phyloP scores from a whole-genome alignment of 2,888 invertebrate species.

The Athrips mouffetella region DNA sequence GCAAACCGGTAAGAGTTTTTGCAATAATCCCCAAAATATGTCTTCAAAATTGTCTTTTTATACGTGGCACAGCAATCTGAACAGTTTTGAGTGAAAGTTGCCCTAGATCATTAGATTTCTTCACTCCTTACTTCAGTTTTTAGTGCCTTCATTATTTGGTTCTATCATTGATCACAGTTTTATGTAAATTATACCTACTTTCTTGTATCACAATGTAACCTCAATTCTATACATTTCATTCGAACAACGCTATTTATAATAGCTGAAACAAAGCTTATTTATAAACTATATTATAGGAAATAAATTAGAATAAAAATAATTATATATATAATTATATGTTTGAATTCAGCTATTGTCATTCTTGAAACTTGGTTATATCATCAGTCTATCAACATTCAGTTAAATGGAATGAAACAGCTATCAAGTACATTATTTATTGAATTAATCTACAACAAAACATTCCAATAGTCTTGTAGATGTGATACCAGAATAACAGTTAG shows the following conservation, averaged over 20 bases:
- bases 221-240: conserved; percentile 1
- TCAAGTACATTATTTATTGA: too few species aligned
- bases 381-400: too few species aligned
- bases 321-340: too few species aligned
- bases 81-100: conserved; percentile 51
- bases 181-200: neutral
- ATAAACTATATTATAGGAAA: too few species aligned
- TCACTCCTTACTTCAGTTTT: neutral
- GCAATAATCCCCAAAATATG: conserved; percentile 35
- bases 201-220: conserved; percentile 9
- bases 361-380: too few species aligned
- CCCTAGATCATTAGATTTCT: conserved; percentile 6
- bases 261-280: neutral
- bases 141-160: too few species aligned
- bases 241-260: neutral
- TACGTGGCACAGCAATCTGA: conserved; percentile 66
- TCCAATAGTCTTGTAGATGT: too few species aligned
- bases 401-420: too few species aligned
- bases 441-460: too few species aligned
- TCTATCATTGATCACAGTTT: neutral
- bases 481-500: too few species aligned
- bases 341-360: too few species aligned
- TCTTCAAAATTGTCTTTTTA: conserved; percentile 25
- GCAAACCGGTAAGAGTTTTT: conserved; percentile 82
- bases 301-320: too few species aligned